Percentiles rank a stretch among this genome's conserved stretches.
phyloP scores from a whole-genome alignment of 2,113 vertebrate species.

The Sebastes schlegelii region DNA sequence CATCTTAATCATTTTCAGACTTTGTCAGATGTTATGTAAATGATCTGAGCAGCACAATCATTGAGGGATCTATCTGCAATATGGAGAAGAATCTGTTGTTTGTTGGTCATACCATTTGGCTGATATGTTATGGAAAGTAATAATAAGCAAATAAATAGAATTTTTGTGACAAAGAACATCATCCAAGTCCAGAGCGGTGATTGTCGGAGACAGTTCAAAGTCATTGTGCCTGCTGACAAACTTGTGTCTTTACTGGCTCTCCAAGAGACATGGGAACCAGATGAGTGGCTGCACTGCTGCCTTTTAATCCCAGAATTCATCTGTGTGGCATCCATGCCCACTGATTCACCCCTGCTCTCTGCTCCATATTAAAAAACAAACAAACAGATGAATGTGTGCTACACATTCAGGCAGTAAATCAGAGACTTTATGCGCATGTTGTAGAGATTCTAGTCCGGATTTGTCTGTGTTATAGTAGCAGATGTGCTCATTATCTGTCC shows the following conservation, averaged over 20 bases:
- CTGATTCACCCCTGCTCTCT: slow-evolving; percentile 51
- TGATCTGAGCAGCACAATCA: slow-evolving; percentile 31
- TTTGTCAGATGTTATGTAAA: slow-evolving; percentile 43
- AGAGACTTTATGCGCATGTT: neutral
- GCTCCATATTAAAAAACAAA: neutral
- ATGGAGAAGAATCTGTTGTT: slow-evolving; percentile 33
- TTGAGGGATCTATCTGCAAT: slow-evolving; percentile 28
- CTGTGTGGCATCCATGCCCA: slow-evolving; percentile 63
- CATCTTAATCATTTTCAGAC: slow-evolving; percentile 57
- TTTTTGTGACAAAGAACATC: slow-evolving; percentile 50
- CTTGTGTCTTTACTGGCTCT: slow-evolving; percentile 47
- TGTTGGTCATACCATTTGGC: slow-evolving; percentile 46
- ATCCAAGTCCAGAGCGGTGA: slow-evolving; percentile 29
- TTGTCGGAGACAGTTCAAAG: slow-evolving; percentile 67
- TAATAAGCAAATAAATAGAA: slow-evolving; percentile 40
- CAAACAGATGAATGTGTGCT: slow-evolving; percentile 6
- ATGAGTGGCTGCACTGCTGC: slow-evolving; percentile 51
- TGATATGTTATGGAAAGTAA: slow-evolving; percentile 41
- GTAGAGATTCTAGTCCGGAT: slow-evolving; percentile 8
- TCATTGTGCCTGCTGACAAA: slow-evolving; percentile 52
- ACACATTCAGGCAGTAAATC: slow-evolving; percentile 32
- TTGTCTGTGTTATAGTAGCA: neutral
- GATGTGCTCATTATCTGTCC: neutral
- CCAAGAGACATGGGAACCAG: slow-evolving; percentile 70
- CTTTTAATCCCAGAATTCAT: slow-evolving; percentile 64